Evolutionary conservation across 2,797 vertebrate genomes (phyloP).

Genomic region (Arnoldichthys spilopterus): DNA sequence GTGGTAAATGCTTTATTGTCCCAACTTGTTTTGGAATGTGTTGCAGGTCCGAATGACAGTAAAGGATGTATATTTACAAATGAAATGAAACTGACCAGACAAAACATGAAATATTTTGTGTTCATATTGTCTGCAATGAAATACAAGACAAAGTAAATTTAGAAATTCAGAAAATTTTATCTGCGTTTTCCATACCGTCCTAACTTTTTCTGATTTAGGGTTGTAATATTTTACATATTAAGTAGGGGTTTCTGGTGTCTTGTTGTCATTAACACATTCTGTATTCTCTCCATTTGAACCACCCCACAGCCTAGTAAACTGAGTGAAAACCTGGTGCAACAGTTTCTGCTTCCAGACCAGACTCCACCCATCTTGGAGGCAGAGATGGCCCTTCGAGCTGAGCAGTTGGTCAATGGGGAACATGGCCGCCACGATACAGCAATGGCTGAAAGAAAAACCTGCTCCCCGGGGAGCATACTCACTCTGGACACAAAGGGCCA

Average conservation of each 20-base stretch:
- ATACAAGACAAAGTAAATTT: too few species aligned
- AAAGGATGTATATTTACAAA: too few species aligned
- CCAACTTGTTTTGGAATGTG: too few species aligned
- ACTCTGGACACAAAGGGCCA: constrained; percentile 38
- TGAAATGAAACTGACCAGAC: too few species aligned
- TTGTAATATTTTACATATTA: too few species aligned
- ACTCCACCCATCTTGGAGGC: constrained; percentile 74
- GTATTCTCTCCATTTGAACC: not conserved
- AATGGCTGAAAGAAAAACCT: constrained; percentile 54
- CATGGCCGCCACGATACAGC: constrained; percentile 52
- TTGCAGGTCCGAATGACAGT: too few species aligned
- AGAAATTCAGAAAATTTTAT: too few species aligned
- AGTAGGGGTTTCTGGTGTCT: constrained; percentile 1
- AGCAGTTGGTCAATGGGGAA: constrained; percentile 60
- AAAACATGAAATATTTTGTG: too few species aligned
- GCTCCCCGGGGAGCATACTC: constrained; percentile 35
- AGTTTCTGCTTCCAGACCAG: constrained; percentile 76
- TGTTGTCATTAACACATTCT: not conserved
- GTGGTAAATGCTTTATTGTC: too few species aligned
- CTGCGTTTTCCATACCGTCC: too few species aligned
- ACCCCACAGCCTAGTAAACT: constrained; percentile 74
- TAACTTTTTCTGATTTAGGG: too few species aligned
- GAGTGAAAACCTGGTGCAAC: constrained; percentile 77
- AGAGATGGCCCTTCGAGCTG: constrained; percentile 66
- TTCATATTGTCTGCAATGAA: too few species aligned